Percentiles rank a stretch among this genome's conserved stretches.
Conservation (phyloP, 2,888 invertebrate species). For the Trisateles emortualis region DNA sequence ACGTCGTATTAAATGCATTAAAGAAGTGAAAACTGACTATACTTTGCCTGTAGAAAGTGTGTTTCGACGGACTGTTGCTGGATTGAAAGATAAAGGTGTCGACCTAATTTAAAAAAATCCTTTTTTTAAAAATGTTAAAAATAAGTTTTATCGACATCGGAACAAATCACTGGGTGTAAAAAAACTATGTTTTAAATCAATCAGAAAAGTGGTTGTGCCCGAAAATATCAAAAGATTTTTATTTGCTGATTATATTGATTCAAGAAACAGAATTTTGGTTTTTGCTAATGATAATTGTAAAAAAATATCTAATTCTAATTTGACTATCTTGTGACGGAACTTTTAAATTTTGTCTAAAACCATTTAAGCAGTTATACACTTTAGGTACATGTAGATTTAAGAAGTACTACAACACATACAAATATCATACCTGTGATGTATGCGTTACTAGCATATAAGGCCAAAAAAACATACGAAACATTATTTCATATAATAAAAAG, state of each 20-base stretch:
- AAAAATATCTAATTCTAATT: constrained; percentile 10
- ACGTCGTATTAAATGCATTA: not conserved
- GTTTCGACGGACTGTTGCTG: constrained; percentile 1
- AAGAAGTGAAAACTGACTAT: not conserved
- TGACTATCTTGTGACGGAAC: constrained; percentile 19
- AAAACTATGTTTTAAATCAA: constrained; percentile 6
- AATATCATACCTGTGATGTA: constrained; percentile 12
- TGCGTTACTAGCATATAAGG: constrained; percentile 4
- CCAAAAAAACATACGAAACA: constrained; percentile 1
- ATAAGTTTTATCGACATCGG: not conserved
- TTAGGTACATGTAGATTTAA: constrained; percentile 17
- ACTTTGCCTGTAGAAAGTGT: not conserved
- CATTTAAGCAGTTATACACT: constrained; percentile 17
- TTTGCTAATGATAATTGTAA: constrained; percentile 14
- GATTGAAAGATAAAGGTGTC: too few species aligned
- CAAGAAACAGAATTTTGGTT: constrained; percentile 13
- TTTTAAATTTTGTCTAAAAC: constrained; percentile 21
- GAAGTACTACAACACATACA: constrained; percentile 9
- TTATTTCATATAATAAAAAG: constrained; percentile 9
- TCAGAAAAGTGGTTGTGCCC: too few species aligned
- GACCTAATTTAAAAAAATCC: constrained; percentile 1
- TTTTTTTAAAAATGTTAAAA: not conserved
- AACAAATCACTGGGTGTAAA: constrained; percentile 1
- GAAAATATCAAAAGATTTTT: constrained; percentile 2
- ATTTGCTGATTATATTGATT: constrained; percentile 8